phyloP scores from a whole-genome alignment of 1,140 invertebrate genomes.

The Rhyacophila brunnea region DNA sequence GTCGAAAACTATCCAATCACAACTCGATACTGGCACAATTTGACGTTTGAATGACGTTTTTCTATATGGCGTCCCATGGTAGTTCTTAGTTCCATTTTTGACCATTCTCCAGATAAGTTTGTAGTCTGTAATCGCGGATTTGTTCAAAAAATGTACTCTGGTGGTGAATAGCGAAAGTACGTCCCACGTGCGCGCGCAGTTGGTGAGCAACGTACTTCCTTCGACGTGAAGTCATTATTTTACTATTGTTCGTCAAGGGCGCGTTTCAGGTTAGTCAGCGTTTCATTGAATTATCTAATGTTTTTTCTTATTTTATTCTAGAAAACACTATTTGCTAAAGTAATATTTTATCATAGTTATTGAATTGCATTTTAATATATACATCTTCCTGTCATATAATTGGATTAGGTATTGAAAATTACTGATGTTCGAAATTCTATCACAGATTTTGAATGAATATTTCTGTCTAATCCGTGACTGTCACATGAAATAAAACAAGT shows the following conservation, averaged over 20 bases:
- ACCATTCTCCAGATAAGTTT: too few species aligned
- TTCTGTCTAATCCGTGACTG: background rate
- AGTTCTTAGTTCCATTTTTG: too few species aligned
- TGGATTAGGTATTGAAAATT: too few species aligned
- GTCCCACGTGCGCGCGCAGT: constrained; percentile 21
- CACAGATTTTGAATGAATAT: background rate
- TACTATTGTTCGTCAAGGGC: constrained; percentile 3
- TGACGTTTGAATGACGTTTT: too few species aligned
- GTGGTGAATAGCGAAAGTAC: constrained; percentile 1
- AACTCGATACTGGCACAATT: too few species aligned
- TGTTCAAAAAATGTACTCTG: background rate
- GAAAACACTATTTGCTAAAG: background rate
- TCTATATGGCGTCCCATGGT: too few species aligned
- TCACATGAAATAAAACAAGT: background rate
- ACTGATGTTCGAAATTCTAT: too few species aligned
- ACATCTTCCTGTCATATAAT: background rate
- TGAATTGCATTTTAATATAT: background rate
- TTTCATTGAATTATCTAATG: background rate
- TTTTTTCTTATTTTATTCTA: background rate
- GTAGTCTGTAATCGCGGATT: too few species aligned
- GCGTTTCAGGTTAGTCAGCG: background rate
- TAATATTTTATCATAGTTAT: background rate
- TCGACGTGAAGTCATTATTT: background rate
- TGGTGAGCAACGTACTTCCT: constrained; percentile 9
- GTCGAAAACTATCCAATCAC: too few species aligned